phyloP scores from a whole-genome alignment of 1,140 invertebrate species.

The Diploscapter pachys region DNA sequence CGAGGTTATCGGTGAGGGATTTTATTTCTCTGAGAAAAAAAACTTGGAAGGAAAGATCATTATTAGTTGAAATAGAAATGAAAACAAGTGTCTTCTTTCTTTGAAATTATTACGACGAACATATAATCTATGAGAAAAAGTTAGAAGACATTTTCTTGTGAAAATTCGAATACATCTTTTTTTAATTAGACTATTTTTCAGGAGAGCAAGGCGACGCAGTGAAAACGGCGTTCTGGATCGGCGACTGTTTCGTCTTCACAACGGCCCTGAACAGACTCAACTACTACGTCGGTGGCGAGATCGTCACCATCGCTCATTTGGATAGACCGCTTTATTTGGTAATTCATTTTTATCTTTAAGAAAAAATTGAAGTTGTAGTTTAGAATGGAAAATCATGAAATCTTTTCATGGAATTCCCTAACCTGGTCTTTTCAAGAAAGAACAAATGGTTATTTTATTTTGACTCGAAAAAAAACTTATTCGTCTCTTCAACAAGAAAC shows the following conservation, averaged over 20 bases:
- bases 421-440: too few relatives aligned
- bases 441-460: too few relatives aligned
- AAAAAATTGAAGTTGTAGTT: neutral
- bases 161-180: neutral
- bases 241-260: slow-evolving; percentile 99
- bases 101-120: too few relatives aligned
- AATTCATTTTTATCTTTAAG: slow-evolving; percentile 1
- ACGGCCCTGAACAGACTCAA: slow-evolving; percentile 94
- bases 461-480: too few relatives aligned
- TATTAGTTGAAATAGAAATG: too few relatives aligned
- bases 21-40: neutral
- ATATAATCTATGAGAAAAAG: too few relatives aligned
- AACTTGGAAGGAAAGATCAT: neutral
- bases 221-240: slow-evolving; percentile 94
- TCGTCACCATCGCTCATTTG: slow-evolving; percentile 93
- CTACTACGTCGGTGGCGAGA: slow-evolving; percentile 97
- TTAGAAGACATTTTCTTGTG: neutral
- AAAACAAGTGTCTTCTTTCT: too few relatives aligned
- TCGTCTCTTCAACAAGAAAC: too few relatives aligned
- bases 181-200: slow-evolving; percentile 31
- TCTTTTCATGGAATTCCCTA: too few relatives aligned
- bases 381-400: too few relatives aligned
- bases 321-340: slow-evolving; percentile 69
- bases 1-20: slow-evolving; percentile 69
- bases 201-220: slow-evolving; percentile 83